A percentile compares a stretch with the other conserved stretches of the same genome.
Conservation (phyloP, 1,140 invertebrate genomes). For the Pogonus chalceus region DNA sequence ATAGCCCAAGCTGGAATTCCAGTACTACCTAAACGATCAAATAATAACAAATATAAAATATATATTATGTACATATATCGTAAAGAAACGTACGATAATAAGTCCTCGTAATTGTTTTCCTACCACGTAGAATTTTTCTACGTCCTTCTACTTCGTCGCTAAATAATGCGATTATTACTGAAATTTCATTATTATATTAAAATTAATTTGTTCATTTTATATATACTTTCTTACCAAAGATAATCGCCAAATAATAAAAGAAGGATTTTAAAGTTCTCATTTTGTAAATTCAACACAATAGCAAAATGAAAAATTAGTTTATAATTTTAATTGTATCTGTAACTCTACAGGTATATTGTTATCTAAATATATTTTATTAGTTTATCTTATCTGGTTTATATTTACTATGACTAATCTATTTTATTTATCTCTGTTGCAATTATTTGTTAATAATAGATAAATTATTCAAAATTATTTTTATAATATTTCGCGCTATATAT, state of each 20-base stretch:
- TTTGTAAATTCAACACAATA: not conserved
- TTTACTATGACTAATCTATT: too few species aligned
- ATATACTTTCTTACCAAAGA: not conserved
- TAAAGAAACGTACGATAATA: conserved; percentile 57
- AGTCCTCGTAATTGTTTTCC: conserved; percentile 59
- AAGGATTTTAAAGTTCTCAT: not conserved
- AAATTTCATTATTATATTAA: not conserved
- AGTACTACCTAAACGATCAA: conserved; percentile 40
- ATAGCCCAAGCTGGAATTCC: conserved; percentile 64
- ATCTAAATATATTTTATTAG: too few species aligned
- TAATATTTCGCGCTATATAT: too few species aligned
- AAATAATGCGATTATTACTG: not conserved
- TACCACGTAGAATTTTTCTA: conserved; percentile 60
- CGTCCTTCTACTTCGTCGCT: conserved; percentile 53
- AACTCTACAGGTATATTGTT: too few species aligned
- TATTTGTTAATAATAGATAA: too few species aligned
- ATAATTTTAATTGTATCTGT: too few species aligned
- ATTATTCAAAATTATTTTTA: too few species aligned
- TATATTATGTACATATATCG: conserved; percentile 11
- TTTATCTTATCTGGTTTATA: too few species aligned
- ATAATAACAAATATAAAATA: conserved; percentile 11
- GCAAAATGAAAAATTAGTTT: too few species aligned
- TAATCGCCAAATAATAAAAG: conserved; percentile 2
- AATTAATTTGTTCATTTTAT: too few species aligned
- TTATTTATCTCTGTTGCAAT: too few species aligned